These are phyloP conservation scores for Bombus vancouverensis DNA, from an alignment of 1,140 invertebrate genomes.

Conservation along the genomic window DNA sequence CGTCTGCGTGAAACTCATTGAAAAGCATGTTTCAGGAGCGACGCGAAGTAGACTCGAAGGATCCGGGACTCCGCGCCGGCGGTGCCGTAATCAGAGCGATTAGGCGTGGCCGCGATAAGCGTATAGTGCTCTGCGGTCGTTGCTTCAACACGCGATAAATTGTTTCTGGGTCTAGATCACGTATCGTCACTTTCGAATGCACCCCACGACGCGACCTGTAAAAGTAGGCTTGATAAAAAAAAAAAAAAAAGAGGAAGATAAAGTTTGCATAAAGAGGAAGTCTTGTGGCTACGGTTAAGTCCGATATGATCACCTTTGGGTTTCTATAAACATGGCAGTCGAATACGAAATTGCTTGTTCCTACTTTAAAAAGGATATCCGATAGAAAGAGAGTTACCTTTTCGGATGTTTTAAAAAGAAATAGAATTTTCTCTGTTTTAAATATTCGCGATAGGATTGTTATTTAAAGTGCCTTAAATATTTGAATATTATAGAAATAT, in stretches of 20 bases:
- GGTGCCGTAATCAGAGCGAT: slow-evolving; percentile 72
- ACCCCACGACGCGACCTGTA: background rate
- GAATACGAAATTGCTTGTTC: no score
- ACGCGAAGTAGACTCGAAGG: slow-evolving; percentile 47
- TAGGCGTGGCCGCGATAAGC: slow-evolving; percentile 72
- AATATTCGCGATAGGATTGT: no score
- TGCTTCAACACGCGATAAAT: slow-evolving; percentile 57
- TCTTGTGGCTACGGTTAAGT: no score
- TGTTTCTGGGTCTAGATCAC: slow-evolving; percentile 47
- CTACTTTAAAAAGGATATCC: no score
- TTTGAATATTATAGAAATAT: no score
- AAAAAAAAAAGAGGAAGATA: background rate
- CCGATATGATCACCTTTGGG: no score
- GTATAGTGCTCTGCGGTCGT: slow-evolving; percentile 54
- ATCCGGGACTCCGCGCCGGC: slow-evolving; percentile 48
- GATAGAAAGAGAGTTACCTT: no score
- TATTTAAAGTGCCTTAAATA: no score
- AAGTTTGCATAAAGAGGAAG: background rate
- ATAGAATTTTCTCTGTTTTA: no score
- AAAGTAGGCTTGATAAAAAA: slow-evolving; percentile 4
- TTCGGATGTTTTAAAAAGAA: no score
- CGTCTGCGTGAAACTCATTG: background rate
- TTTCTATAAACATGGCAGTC: no score
- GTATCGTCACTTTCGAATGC: slow-evolving; percentile 51
- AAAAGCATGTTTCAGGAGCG: background rate